These are phyloP conservation scores for Eupithecia exiguata DNA, from an alignment of 2,888 invertebrate species.

Conservation along the genomic window DNA sequence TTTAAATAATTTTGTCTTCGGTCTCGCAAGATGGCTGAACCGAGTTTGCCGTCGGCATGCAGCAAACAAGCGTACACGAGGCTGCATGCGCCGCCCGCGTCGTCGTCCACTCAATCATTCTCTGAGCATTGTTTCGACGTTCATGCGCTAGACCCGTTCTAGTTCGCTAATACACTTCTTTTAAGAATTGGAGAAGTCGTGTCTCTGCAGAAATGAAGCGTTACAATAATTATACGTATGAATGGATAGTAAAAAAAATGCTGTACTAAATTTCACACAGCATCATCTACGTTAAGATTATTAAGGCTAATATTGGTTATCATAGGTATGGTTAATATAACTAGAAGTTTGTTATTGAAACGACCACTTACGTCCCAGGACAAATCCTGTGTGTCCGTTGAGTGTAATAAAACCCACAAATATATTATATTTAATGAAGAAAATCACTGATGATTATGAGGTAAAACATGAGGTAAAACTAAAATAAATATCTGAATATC, in stretches of 20 bases:
- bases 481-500: not conserved
- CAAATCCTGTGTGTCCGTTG: conserved; percentile 30
- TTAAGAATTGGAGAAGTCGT: not conserved
- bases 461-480: not conserved
- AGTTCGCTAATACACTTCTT: not conserved
- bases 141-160: not conserved
- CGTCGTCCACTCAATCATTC: not conserved
- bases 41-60: conserved; percentile 28
- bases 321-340: not conserved
- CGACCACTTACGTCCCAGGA: conserved; percentile 26
- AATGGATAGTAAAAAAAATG: not conserved
- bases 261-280: not conserved
- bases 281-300: not conserved
- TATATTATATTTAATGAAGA: not conserved
- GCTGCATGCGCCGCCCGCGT: not conserved
- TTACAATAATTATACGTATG: not conserved
- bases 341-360: not conserved
- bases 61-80: conserved; percentile 18
- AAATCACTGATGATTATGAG: not conserved
- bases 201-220: not conserved
- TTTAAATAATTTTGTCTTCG: conserved; percentile 11
- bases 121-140: not conserved
- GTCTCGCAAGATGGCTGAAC: conserved; percentile 24
- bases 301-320: not conserved
- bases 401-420: conserved; percentile 5